These are phyloP conservation scores for Polyommatus iphigenia DNA, from an alignment of 2,888 invertebrate species.

Conservation along the genomic window DNA sequence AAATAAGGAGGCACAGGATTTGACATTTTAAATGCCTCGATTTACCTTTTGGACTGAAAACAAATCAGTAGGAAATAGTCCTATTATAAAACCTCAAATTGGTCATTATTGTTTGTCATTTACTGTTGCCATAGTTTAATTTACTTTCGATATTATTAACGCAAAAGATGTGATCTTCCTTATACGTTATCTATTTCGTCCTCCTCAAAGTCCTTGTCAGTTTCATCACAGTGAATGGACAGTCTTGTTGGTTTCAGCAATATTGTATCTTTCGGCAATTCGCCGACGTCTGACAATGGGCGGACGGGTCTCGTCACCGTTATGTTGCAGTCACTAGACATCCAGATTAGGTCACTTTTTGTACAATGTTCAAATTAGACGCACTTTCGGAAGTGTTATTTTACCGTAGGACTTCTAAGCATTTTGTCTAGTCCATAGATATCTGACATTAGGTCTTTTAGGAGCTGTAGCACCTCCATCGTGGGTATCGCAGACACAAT, in stretches of 20 bases:
- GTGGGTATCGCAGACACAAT: no score
- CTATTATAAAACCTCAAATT: no score
- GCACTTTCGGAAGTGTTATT: constrained; percentile 2
- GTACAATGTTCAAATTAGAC: constrained; percentile 42
- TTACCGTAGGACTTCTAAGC: neutral
- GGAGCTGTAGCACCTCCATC: neutral
- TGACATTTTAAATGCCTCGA: no score
- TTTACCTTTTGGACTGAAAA: no score
- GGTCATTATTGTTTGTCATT: no score
- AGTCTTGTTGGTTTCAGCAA: neutral
- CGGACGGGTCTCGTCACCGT: constrained; percentile 67
- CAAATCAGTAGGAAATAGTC: no score
- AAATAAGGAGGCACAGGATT: no score
- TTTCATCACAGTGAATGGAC: neutral
- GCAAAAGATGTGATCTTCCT: neutral
- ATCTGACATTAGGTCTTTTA: neutral
- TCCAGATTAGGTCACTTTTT: constrained; percentile 77
- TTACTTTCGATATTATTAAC: no score
- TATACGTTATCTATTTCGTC: neutral
- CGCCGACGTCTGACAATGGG: constrained; percentile 55
- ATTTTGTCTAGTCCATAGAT: neutral
- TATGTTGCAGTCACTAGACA: constrained; percentile 74
- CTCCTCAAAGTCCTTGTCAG: neutral
- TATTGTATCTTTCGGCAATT: neutral
- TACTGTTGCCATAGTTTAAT: no score